A percentile compares a stretch with the other conserved stretches of the same genome.
Evolutionary conservation across 1,140 invertebrate genomes (phyloP).

Genomic region (Chironomus striatipennis): DNA sequence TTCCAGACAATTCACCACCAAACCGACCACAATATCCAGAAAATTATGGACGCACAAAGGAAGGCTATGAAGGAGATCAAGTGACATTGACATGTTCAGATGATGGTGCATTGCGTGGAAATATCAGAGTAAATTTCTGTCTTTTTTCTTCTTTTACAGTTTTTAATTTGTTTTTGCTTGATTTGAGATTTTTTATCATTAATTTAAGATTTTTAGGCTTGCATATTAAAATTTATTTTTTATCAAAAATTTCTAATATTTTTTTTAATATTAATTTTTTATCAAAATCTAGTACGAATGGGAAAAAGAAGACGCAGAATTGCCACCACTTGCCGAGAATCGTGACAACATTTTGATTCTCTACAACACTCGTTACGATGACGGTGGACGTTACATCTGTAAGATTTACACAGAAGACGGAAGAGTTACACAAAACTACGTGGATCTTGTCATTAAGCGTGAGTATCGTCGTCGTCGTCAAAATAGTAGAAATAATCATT

Average conservation of each 20-base stretch:
- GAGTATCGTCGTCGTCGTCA: conserved; percentile 42
- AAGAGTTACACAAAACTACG: conserved; percentile 48
- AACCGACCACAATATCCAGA: conserved; percentile 29
- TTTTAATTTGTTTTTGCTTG: too few relatives aligned
- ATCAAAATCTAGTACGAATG: conserved; percentile 33
- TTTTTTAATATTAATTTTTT: neutral
- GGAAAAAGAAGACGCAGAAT: conserved; percentile 41
- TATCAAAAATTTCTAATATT: too few relatives aligned
- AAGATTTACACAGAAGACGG: conserved; percentile 44
- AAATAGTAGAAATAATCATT: neutral
- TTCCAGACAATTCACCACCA: conserved; percentile 31
- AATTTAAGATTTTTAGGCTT: neutral
- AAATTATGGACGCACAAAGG: conserved; percentile 39
- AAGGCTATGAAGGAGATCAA: conserved; percentile 46
- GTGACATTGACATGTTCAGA: conserved; percentile 49
- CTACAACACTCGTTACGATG: conserved; percentile 45
- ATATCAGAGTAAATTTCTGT: neutral
- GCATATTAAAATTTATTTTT: too few relatives aligned
- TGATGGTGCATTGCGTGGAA: conserved; percentile 27
- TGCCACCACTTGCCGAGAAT: conserved; percentile 33
- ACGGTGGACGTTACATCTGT: conserved; percentile 64
- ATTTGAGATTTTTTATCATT: neutral
- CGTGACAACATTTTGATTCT: conserved; percentile 38
- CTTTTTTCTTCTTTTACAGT: too few relatives aligned
- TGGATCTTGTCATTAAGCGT: conserved; percentile 60